Conservation (phyloP, 2,113 vertebrate genomes). For the Plestiodon gilberti region DNA sequence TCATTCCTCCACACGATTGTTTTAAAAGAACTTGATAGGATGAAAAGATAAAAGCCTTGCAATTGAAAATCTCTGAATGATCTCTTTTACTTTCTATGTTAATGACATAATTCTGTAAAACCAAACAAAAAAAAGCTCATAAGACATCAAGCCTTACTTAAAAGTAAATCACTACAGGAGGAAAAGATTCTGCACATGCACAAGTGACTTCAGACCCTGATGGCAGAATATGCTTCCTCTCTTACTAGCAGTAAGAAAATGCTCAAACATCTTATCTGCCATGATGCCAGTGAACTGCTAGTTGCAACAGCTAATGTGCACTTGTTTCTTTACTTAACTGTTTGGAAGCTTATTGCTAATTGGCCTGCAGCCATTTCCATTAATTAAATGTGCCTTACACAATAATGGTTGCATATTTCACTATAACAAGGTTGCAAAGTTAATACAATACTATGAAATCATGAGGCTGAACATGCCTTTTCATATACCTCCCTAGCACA, state of each 20-base stretch:
- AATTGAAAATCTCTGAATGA: not conserved
- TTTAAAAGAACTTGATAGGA: not conserved
- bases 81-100: conserved; percentile 30
- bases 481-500: not conserved
- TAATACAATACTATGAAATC: not conserved
- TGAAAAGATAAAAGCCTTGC: not conserved
- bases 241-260: not conserved
- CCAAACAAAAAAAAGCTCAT: not conserved
- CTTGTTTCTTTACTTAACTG: conserved; percentile 14
- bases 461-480: not conserved
- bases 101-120: conserved; percentile 7
- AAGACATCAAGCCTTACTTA: not conserved
- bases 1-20: not conserved
- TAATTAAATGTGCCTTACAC: not conserved
- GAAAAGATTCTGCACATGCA: not conserved
- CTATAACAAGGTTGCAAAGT: conserved; percentile 3
- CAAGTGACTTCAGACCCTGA: not conserved
- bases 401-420: conserved; percentile 1
- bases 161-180: not conserved
- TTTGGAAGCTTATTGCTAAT: conserved; percentile 16
- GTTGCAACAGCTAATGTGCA: not conserved
- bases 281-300: not conserved
- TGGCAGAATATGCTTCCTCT: not conserved
- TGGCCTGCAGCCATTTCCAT: not conserved
- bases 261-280: not conserved